Percentiles rank a stretch among this genome's conserved stretches.
These are phyloP conservation scores for Tachystola acroxantha DNA, from an alignment of 2,888 invertebrate species.

Conservation along the genomic window DNA sequence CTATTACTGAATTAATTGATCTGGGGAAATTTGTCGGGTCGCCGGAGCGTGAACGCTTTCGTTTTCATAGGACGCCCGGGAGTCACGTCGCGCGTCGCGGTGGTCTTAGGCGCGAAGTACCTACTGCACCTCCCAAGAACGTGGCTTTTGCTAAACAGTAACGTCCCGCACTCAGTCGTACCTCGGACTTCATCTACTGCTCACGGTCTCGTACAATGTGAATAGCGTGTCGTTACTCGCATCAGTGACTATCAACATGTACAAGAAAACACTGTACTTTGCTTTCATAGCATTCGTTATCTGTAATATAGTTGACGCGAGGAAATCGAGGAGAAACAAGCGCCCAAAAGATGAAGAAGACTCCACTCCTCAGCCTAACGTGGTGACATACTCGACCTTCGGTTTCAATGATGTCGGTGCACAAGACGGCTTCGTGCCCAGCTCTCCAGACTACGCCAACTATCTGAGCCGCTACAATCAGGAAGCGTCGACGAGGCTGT, in stretches of 20 bases:
- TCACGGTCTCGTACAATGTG: constrained; percentile 60
- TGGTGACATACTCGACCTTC: constrained; percentile 66
- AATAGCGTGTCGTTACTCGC: constrained; percentile 35
- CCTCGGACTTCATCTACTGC: constrained; percentile 47
- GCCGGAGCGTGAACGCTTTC: constrained; percentile 69
- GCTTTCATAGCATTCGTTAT: constrained; percentile 40
- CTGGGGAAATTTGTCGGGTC: constrained; percentile 60
- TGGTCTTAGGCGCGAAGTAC: constrained; percentile 25
- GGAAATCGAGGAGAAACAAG: constrained; percentile 49
- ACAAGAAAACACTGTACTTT: constrained; percentile 40
- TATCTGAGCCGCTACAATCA: constrained; percentile 42
- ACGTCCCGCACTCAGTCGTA: constrained; percentile 41
- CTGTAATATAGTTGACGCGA: constrained; percentile 35
- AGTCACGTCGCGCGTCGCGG: constrained; percentile 25
- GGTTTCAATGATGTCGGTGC: constrained; percentile 66
- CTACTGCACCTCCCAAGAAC: constrained; percentile 27
- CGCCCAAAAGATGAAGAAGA: constrained; percentile 45
- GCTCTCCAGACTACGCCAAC: constrained; percentile 58
- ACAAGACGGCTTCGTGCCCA: constrained; percentile 63
- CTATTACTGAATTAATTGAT: constrained; percentile 59
- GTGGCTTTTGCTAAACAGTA: constrained; percentile 15
- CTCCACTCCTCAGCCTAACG: constrained; percentile 55
- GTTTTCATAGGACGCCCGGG: constrained; percentile 62
- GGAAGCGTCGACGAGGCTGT: constrained; percentile 52
- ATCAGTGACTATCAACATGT: constrained; percentile 48